Conservation (phyloP, 2,797 vertebrate species). For the Poliocrania exsul region DNA sequence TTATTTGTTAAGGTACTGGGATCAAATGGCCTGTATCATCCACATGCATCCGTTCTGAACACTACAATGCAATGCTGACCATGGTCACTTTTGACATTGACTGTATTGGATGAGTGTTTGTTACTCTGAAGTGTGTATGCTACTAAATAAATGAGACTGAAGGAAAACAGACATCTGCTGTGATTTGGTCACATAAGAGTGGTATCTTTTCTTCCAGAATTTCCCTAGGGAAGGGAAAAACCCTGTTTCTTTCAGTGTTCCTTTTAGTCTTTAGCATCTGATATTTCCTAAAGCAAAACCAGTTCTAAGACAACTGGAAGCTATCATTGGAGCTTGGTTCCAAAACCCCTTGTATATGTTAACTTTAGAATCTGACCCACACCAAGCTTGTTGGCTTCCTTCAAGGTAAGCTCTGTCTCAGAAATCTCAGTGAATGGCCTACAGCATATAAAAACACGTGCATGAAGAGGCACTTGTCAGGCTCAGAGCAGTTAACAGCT, state of each 20-base stretch:
- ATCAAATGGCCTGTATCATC: slow-evolving; percentile 53
- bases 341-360: rapidly evolving
- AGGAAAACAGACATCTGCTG: not conserved
- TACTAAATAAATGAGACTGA: slow-evolving; percentile 70
- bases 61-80: slow-evolving; percentile 73
- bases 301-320: not conserved
- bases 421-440: not conserved
- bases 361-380: not conserved
- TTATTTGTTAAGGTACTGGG: slow-evolving; percentile 49
- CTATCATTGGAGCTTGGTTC: not conserved
- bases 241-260: not conserved
- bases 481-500: not conserved
- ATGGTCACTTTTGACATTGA: slow-evolving; percentile 57
- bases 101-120: slow-evolving; percentile 67
- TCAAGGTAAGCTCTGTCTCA: not conserved
- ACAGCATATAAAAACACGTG: not conserved
- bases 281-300: not conserved
- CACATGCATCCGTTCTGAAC: slow-evolving; percentile 62
- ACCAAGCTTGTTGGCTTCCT: not conserved
- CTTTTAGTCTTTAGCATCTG: not conserved
- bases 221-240: not conserved
- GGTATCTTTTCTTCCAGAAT: not conserved
- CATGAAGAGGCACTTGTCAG: not conserved
- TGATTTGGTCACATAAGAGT: not conserved
- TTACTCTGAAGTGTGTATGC: slow-evolving; percentile 63